Conservation (phyloP, 64 coral and sea anemone genomes). For the Pocillopora verrucosa region DNA sequence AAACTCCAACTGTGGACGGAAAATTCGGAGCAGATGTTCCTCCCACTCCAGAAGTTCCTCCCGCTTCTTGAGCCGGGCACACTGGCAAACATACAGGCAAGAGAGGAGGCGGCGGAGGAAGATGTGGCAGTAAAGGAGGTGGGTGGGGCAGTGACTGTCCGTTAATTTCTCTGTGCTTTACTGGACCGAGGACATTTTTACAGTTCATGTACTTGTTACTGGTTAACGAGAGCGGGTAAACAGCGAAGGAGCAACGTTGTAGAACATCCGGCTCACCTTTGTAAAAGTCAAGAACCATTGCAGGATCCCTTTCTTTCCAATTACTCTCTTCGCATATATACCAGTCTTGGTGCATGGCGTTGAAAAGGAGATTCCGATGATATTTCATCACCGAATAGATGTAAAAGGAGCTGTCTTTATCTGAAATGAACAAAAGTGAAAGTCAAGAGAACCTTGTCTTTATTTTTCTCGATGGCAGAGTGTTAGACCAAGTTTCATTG, state of each 20-base stretch:
- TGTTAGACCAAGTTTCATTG: background rate
- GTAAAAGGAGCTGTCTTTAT: conserved; percentile 35
- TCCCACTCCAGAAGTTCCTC: background rate
- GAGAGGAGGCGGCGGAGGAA: background rate
- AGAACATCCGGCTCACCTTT: conserved; percentile 29
- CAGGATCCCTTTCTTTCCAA: background rate
- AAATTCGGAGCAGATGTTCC: background rate
- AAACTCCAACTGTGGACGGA: background rate
- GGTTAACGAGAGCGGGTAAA: background rate
- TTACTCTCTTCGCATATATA: conserved; percentile 51
- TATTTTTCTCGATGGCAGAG: background rate
- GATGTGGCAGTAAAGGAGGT: conserved; percentile 1
- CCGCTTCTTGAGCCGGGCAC: background rate
- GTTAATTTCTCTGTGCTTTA: background rate
- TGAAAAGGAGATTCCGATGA: conserved; percentile 14
- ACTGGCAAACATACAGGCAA: conserved; percentile 13
- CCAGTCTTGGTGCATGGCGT: conserved; percentile 56
- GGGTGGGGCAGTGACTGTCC: conserved; percentile 23
- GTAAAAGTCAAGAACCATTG: conserved; percentile 22
- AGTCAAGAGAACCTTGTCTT: background rate
- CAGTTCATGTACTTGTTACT: conserved; percentile 60
- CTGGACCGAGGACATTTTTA: conserved; percentile 10
- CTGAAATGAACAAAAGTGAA: background rate
- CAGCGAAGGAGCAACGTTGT: background rate
- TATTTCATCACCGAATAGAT: conserved; percentile 8